Evolutionary conservation across 2,797 vertebrate species (phyloP).

Genomic region (Cuniculus paca): DNA sequence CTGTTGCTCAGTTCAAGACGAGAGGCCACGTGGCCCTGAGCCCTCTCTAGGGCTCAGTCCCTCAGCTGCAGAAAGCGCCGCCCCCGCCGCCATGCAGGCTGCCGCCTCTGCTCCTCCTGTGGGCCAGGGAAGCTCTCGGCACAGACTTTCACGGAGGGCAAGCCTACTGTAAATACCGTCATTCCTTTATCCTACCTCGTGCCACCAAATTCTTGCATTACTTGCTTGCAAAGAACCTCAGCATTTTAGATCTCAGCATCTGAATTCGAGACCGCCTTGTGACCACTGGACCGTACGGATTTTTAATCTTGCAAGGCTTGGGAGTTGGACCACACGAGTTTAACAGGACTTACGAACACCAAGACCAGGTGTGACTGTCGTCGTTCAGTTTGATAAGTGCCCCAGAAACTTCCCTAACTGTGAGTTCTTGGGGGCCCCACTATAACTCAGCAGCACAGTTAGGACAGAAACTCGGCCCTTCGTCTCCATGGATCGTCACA

Average conservation of each 20-base stretch:
- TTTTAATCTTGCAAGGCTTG: background rate
- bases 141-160: fast-evolving
- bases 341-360: background rate
- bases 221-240: background rate
- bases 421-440: background rate
- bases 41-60: background rate
- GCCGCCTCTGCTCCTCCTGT: too few species aligned
- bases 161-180: background rate
- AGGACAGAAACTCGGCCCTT: background rate
- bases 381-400: background rate
- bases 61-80: fast-evolving
- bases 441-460: background rate
- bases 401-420: too few species aligned
- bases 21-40: background rate
- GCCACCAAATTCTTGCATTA: background rate
- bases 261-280: background rate
- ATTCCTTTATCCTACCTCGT: background rate
- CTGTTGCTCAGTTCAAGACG: background rate
- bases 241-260: background rate
- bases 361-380: background rate
- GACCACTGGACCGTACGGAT: background rate
- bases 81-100: fast-evolving
- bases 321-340: background rate
- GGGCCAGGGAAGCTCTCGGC: too few species aligned
- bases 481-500: fast-evolving